Evolutionary conservation across 1,140 invertebrate species (phyloP).

Genomic region (Tetragonula clypearis): DNA sequence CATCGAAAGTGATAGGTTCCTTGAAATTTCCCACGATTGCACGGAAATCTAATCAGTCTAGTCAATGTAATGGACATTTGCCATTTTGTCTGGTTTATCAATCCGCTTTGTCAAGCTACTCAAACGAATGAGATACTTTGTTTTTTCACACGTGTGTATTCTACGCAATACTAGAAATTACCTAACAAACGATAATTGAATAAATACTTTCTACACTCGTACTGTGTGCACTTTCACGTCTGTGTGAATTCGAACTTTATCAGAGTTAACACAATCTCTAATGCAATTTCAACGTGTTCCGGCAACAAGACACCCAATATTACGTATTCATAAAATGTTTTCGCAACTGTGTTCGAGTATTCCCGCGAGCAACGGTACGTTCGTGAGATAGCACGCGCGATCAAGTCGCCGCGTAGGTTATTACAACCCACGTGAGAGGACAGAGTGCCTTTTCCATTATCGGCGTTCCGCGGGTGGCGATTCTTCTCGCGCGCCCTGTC

Average conservation of each 20-base stretch:
- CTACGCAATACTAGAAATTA: too few relatives aligned
- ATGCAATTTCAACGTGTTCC: not conserved
- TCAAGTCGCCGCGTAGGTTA: slow-evolving; percentile 1
- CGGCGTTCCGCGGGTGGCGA: slow-evolving; percentile 18
- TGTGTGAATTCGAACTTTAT: too few relatives aligned
- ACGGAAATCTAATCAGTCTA: too few relatives aligned
- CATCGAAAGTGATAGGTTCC: too few relatives aligned
- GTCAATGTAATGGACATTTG: too few relatives aligned
- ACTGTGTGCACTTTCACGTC: too few relatives aligned
- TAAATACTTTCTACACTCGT: not conserved
- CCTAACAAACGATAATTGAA: not conserved
- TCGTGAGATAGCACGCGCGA: not conserved
- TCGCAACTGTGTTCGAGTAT: not conserved
- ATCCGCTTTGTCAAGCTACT: too few relatives aligned
- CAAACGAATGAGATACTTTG: too few relatives aligned
- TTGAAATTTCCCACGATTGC: too few relatives aligned
- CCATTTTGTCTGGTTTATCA: too few relatives aligned
- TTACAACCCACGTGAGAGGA: not conserved
- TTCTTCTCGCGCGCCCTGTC: not conserved
- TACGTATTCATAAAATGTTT: not conserved
- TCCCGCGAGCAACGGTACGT: not conserved
- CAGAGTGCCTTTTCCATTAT: not conserved
- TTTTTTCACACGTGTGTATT: too few relatives aligned
- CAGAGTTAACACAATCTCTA: not conserved
- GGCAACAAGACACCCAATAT: not conserved